Base-by-base conservation (phyloP, 1,140 invertebrate species). In the Nephotettix cincticeps region DNA sequence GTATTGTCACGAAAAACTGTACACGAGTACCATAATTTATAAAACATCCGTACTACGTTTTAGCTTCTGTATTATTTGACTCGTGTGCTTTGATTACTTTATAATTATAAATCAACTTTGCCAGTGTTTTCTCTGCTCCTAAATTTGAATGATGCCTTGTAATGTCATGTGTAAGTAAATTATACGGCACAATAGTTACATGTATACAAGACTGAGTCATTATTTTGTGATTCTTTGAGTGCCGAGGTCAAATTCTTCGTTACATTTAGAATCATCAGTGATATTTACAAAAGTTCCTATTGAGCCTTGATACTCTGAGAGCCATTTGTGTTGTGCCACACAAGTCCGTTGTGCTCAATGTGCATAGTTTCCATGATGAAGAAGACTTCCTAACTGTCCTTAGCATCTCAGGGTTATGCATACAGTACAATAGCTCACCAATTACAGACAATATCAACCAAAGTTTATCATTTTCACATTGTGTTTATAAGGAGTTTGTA, bases 231-330 rank as follows among this genome's bases (percentile, higher is more conserved):
- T 70, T 70, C 68, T 70, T 63, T 58, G 68, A 70, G 68, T 70
- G 68, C 68, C 54, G 69, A 70, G 36, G 58, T 64, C 69, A 70
- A 70, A 63, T 45, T 67, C 43, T 70, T 64, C 56, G 61, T 69
- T 71, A 64, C 66, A 71, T 68, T 73, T 73, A 72, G 66, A 73
- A 68, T 71, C 58, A 73, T 70, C 65, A 72, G 74, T 75, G 74
- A 75, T 75, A 75, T 73, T 70, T 75, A 75, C 74, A 75, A 75
- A 75, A 75, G 74, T 75, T 75, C 74, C 74, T 75, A 75, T 72
- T 70, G 74, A 75, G 72, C 74, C 74, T 75, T 75, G 72, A 73
- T 75, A 75, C 72, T 73, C 71, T 72, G 71, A 75, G 74, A 75
- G 69, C 74, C 40, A 65, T 71, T 27, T 71, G 58, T 75, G 69